phyloP scores from a whole-genome alignment of 2,888 invertebrate genomes.

The Cataglyphis altisquamis region DNA sequence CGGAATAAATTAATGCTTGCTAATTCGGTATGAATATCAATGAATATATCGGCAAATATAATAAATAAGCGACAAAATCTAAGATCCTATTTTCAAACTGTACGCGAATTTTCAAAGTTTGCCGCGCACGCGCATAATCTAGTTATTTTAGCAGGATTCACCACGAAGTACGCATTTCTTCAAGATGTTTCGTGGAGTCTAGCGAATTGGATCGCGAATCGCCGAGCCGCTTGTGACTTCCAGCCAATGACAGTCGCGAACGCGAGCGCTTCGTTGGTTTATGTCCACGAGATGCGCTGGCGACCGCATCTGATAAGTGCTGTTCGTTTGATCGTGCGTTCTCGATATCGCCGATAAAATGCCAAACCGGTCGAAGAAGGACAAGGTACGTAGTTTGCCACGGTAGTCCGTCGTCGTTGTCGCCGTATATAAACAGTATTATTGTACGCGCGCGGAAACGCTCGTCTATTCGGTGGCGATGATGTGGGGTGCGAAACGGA shows the following conservation, averaged over 20 bases:
- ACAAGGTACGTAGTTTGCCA: slow-evolving; percentile 80
- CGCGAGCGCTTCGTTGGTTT: slow-evolving; percentile 74
- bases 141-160: neutral
- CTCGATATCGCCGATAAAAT: slow-evolving; percentile 59
- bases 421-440: slow-evolving; percentile 11
- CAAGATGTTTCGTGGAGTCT: neutral
- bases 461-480: slow-evolving; percentile 53
- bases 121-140: neutral
- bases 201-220: slow-evolving; percentile 2
- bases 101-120: slow-evolving; percentile 21
- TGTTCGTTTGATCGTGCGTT: slow-evolving; percentile 30
- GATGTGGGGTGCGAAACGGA: slow-evolving; percentile 38
- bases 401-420: slow-evolving; percentile 56
- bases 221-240: neutral
- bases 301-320: slow-evolving; percentile 36
- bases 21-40: neutral
- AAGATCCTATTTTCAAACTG: neutral
- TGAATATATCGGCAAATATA: neutral
- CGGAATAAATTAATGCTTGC: neutral
- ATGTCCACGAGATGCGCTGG: slow-evolving; percentile 62
- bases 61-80: neutral
- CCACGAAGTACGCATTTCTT: neutral
- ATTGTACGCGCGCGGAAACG: slow-evolving; percentile 34
- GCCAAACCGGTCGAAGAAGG: slow-evolving; percentile 84
- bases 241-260: slow-evolving; percentile 77